Percentiles rank a stretch among this genome's conserved stretches.
phyloP scores from a whole-genome alignment of 2,113 vertebrate genomes.

The Psilopsiagon aymara region DNA sequence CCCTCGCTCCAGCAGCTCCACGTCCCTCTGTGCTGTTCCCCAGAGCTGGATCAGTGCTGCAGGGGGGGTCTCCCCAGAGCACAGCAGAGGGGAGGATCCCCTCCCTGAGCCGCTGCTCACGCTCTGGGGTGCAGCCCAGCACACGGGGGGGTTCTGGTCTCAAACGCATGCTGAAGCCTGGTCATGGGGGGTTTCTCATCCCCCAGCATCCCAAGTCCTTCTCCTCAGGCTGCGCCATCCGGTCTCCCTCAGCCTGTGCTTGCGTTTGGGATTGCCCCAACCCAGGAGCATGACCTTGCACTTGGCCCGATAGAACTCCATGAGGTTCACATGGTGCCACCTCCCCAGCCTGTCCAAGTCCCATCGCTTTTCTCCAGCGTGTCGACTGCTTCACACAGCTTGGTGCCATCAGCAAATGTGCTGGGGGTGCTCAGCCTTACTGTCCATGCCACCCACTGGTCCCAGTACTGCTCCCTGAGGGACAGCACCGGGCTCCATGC shows the following conservation, averaged over 20 bases:
- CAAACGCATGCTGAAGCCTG: fast-evolving
- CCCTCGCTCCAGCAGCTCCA: too few relatives aligned
- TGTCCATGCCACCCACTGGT: background rate
- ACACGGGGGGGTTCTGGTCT: background rate
- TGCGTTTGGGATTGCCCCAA: background rate
- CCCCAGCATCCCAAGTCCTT: background rate
- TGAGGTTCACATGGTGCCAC: background rate
- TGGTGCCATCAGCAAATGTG: background rate
- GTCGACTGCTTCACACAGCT: background rate
- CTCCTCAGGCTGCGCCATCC: background rate
- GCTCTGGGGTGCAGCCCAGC: background rate
- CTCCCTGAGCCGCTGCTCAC: background rate
- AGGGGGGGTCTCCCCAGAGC: background rate
- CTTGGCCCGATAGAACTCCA: background rate
- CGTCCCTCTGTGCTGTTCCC: too few relatives aligned
- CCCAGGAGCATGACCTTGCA: background rate
- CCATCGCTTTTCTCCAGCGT: background rate
- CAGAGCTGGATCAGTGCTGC: background rate
- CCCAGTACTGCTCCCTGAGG: background rate
- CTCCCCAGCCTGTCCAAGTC: background rate
- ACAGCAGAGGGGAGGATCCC: background rate
- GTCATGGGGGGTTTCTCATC: background rate
- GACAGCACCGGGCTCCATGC: background rate
- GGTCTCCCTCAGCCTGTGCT: background rate
- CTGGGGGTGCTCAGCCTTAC: background rate